A percentile compares a stretch with the other conserved stretches of the same genome.
phyloP scores from a whole-genome alignment of 2,888 invertebrate species.

The Corythucha ciliata region DNA sequence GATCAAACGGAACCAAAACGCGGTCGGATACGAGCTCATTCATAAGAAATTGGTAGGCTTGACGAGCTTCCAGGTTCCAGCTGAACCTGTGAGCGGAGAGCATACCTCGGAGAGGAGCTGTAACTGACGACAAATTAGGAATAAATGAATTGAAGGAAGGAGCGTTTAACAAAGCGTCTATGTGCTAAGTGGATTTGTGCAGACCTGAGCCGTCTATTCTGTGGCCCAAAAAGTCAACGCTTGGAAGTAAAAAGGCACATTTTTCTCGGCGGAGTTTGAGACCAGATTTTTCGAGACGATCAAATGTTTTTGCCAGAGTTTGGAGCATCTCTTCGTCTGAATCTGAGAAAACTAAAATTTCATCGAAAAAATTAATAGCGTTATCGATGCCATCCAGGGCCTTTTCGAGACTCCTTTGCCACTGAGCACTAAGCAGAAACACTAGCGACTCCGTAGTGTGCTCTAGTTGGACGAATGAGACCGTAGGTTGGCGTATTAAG shows the following conservation, averaged over 20 bases:
- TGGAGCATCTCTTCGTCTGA: neutral
- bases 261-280: conserved; percentile 14
- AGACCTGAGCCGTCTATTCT: conserved; percentile 3
- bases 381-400: neutral
- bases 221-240: conserved; percentile 17
- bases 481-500: conserved; percentile 29
- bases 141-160: conserved; percentile 5
- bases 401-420: conserved; percentile 25
- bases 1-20: conserved; percentile 33
- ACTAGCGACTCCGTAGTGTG: conserved; percentile 27
- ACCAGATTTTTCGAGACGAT: neutral
- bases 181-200: neutral
- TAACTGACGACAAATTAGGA: conserved; percentile 5
- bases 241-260: conserved; percentile 9
- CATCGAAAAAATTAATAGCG: conserved; percentile 13
- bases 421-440: conserved; percentile 31
- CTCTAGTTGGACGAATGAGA: conserved; percentile 15
- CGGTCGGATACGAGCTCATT: conserved; percentile 27
- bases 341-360: conserved; percentile 13
- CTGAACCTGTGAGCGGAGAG: conserved; percentile 28
- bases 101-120: conserved; percentile 14
- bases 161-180: conserved; percentile 6
- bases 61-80: conserved; percentile 33
- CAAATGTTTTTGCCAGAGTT: neutral
- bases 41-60: conserved; percentile 35